Evolutionary conservation across 2,888 invertebrate genomes (phyloP), one percentile per base, ranked within the genome.

Genomic region (Diarsia dahlii): DNA sequence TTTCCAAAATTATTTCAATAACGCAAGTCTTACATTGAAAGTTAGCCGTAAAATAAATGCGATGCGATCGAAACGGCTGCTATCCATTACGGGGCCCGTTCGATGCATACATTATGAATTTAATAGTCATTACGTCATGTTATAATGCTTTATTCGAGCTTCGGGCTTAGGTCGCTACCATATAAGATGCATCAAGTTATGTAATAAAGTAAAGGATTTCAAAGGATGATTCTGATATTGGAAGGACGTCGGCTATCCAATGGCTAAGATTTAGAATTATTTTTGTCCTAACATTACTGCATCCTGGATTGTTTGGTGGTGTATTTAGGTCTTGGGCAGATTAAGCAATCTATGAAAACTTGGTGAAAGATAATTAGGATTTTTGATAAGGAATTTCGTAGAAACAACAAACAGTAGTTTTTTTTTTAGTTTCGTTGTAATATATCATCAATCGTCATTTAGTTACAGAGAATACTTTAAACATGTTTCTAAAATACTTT

Each of bases 51-150:
- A 76, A 74, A 73, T 80, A 69, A 74, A 73, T 48, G 56, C 34
- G 67, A 76, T 79, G 76, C 60, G 23, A 81, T 79, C 60, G 39
- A 28, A 71, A 77, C 28, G 56, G 18, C 67, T 45, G 3, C 65
- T 72, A 71, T 69, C 77, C 81, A 79, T 88, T 78, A 88, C 81
- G 78, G 62, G 78, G 75, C 84, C 78, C 84, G 84, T 87, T 88
- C 81, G 70, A 85, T 87, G 87, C 88, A 88, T 88, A 87, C 80
- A 88, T 88, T 89, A 88, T 82, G 80, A 82, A 83, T 89, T 88
- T 89, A 88, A 87, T 83, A 84, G 84, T 84, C 71, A 78, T 89
- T 85, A 85, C 87, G 85, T 87, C 83, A 87, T 86, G 77, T 81
- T 72, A 87, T 85, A 86, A 71, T 77, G 76, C 63, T 85, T 84